Base-by-base conservation (phyloP, 2,888 invertebrate genomes). In the Hirtodrosophila trivittata region DNA sequence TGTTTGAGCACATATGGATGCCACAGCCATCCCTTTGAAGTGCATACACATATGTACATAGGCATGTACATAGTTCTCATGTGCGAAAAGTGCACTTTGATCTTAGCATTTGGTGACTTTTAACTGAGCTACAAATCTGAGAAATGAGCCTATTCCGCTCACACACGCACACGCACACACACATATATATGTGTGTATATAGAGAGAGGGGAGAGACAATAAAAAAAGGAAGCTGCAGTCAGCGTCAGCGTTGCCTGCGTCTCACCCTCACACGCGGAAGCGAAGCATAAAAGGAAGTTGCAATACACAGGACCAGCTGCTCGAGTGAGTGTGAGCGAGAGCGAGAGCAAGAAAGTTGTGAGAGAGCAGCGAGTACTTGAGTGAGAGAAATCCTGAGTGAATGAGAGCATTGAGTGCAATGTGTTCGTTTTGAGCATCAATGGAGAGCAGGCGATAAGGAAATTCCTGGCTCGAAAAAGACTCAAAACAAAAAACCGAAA, bases 151-250 rank as follows among this genome's bases (percentile, higher is more conserved):
- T 14, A 57, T 49, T 37, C 26, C 9, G 18, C 38, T 30, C 37
- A 43, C 35, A 35, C 39, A 47, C 49, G 49, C 37, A 12, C 26
- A 51, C 45, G 46, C n/a, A 37, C 1, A 35, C 5, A 14, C 25
- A 28, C 18, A 38, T 32, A 32, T n/a, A 26, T 6, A 10, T 10
- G 1, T 32, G 8, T 35, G 16, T 43, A 14, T 28, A n/a, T n/a
- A 14, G 30, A 30, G 10, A 21, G 10, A 8, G 12, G 7, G 8
- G 7, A 32, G 5, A 28, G n/a, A 28, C 28, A 28, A 8, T 28
- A 33, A 38, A 64, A 57, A 57, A 66, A 54, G 77, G 77, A 77
- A 71, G 71, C 74, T 74, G 77, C 62, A 60, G 43, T n/a, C 64
- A 37, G 35, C 51, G 41, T 35, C 38, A 35, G 14, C n/a, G 16